These are phyloP conservation scores for Diorhabda elongata DNA, from an alignment of 1,140 invertebrate species.

Conservation along the genomic window DNA sequence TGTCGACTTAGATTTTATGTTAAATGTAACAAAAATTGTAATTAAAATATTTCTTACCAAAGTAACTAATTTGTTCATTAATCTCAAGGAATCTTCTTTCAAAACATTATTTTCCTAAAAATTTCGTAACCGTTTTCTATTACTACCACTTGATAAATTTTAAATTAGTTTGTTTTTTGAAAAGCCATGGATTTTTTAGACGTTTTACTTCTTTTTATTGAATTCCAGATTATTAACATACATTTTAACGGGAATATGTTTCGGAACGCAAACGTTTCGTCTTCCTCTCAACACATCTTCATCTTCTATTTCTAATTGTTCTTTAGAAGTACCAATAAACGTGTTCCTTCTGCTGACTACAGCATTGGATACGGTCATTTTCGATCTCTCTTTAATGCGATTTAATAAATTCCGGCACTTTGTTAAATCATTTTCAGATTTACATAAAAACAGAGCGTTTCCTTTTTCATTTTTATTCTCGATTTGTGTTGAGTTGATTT, in stretches of 20 bases:
- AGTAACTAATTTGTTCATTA: too few species aligned
- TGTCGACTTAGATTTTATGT: too few species aligned
- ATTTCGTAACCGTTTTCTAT: too few species aligned
- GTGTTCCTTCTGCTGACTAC: constrained; percentile 24
- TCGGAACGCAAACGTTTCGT: constrained; percentile 9
- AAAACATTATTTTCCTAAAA: too few species aligned
- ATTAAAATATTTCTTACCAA: too few species aligned
- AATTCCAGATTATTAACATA: constrained; percentile 21
- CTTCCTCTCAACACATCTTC: constrained; percentile 12
- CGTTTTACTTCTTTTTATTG: constrained; percentile 16
- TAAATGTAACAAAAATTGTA: too few species aligned
- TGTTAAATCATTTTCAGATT: constrained; percentile 26
- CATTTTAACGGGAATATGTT: constrained; percentile 23
- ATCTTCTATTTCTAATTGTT: constrained; percentile 10
- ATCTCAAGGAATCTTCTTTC: too few species aligned
- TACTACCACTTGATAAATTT: too few species aligned
- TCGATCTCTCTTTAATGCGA: constrained; percentile 30
- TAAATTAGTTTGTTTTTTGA: too few species aligned
- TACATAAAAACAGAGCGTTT: constrained; percentile 19
- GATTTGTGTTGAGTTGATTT: neutral
- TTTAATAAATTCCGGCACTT: constrained; percentile 22
- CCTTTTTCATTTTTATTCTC: constrained; percentile 5
- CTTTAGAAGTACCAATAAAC: constrained; percentile 19
- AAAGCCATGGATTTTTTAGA: neutral
- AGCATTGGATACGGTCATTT: constrained; percentile 18